phyloP scores from a whole-genome alignment of 2,113 vertebrate species.

The Halichoeres trimaculatus region DNA sequence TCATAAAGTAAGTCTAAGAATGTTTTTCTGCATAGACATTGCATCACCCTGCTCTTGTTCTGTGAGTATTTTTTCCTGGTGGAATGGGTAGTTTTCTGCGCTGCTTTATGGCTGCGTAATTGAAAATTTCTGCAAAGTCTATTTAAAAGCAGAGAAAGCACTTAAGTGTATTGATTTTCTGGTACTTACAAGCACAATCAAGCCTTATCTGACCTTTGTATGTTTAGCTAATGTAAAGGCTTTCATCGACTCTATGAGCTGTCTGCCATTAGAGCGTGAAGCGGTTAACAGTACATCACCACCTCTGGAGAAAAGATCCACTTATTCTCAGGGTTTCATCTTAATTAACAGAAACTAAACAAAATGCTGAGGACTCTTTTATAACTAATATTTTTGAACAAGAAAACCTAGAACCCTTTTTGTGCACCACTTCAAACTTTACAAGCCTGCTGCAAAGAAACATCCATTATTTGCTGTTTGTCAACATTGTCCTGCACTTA shows the following conservation, averaged over 20 bases:
- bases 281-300: neutral
- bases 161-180: conserved; percentile 33
- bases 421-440: neutral
- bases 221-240: conserved; percentile 27
- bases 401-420: neutral
- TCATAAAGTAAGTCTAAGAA: conserved; percentile 92
- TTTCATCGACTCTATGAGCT: neutral
- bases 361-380: neutral
- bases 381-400: neutral
- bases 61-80: neutral
- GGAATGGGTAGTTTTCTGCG: conserved; percentile 7
- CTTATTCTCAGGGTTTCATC: neutral
- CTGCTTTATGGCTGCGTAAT: conserved; percentile 8
- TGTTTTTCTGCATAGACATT: neutral
- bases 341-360: neutral
- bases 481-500: neutral
- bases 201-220: conserved; percentile 7
- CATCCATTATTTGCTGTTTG: neutral
- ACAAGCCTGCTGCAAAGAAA: conserved; percentile 6
- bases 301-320: neutral
- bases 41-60: neutral
- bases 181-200: conserved; percentile 19
- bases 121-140: conserved; percentile 15
- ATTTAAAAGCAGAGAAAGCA: conserved; percentile 22
- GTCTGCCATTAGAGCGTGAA: conserved; percentile 7